These are phyloP conservation scores for Omphaloscelis lunosa DNA, from an alignment of 2,888 invertebrate genomes.

Conservation along the genomic window DNA sequence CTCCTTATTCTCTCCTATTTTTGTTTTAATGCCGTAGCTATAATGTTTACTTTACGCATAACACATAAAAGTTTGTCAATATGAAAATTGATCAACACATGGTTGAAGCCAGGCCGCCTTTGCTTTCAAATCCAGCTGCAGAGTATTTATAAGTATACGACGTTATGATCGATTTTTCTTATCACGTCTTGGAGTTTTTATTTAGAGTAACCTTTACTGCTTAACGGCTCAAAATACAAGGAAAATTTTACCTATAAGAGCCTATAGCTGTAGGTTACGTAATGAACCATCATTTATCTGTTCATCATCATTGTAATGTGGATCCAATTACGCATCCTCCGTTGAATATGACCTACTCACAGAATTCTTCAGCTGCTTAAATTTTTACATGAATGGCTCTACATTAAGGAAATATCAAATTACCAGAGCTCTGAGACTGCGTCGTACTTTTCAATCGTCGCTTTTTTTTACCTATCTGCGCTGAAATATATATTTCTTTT, in stretches of 20 bases:
- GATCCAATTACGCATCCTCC: slow-evolving; percentile 41
- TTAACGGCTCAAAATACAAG: slow-evolving; percentile 1
- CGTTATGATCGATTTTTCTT: slow-evolving; percentile 27
- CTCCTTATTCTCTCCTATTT: slow-evolving; percentile 46
- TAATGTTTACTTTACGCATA: slow-evolving; percentile 61
- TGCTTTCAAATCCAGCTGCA: slow-evolving; percentile 44
- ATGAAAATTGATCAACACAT: slow-evolving; percentile 60
- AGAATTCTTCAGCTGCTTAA: slow-evolving; percentile 34
- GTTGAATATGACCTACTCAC: slow-evolving; percentile 33
- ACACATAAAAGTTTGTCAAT: slow-evolving; percentile 62
- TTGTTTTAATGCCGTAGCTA: slow-evolving; percentile 43
- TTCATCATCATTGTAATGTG: slow-evolving; percentile 45
- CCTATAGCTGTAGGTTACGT: neutral
- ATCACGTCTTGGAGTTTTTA: slow-evolving; percentile 18
- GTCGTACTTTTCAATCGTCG: slow-evolving; percentile 7
- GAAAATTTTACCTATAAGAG: neutral
- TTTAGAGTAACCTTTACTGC: slow-evolving; percentile 18
- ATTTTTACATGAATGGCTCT: slow-evolving; percentile 43
- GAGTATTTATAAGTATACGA: slow-evolving; percentile 48
- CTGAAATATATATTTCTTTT: neutral
- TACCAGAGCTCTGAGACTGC: slow-evolving; percentile 30
- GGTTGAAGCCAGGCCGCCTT: slow-evolving; percentile 33
- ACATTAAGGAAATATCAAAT: slow-evolving; percentile 52
- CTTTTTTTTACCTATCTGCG: neutral
- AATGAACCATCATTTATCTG: slow-evolving; percentile 43